phyloP scores from a whole-genome alignment of 2,888 invertebrate species.

The Drosophila villosipedis region DNA sequence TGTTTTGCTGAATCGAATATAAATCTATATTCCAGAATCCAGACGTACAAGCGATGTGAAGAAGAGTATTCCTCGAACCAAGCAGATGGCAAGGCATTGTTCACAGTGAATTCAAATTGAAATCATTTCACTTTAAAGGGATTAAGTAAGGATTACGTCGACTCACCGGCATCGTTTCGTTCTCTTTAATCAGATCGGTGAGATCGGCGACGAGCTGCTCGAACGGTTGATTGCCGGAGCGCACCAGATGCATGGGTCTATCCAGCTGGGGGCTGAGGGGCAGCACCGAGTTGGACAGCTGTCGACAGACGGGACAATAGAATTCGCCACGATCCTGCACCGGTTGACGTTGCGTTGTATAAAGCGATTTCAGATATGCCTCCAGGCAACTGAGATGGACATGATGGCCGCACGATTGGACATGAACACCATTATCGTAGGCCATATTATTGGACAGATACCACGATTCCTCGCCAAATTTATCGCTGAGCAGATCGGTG shows the following conservation, averaged over 20 bases:
- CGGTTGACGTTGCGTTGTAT: constrained; percentile 91
- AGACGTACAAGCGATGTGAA: no score
- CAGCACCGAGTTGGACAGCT: constrained; percentile 95
- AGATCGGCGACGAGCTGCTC: constrained; percentile 85
- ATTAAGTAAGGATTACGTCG: no score
- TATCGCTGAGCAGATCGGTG: constrained; percentile 90
- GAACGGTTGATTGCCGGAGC: constrained; percentile 86
- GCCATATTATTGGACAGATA: constrained; percentile 92
- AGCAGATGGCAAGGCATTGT: no score
- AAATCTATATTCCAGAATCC: no score
- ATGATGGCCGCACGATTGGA: constrained; percentile 98
- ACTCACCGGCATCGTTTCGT: constrained; percentile 88
- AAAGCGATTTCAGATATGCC: constrained; percentile 94
- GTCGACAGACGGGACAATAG: constrained; percentile 97
- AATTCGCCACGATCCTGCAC: constrained; percentile 94
- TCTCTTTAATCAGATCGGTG: constrained; percentile 88
- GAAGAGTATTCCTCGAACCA: no score
- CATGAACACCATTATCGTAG: constrained; percentile 96
- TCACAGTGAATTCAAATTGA: no score
- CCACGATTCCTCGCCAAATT: constrained; percentile 93
- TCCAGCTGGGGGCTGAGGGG: constrained; percentile 91
- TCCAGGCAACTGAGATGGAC: constrained; percentile 97
- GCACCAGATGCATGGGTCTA: constrained; percentile 88
- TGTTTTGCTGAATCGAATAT: no score
- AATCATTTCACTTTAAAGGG: no score